Conservation (phyloP, 2,113 vertebrate genomes). For the Nothobranchius kuhntae region DNA sequence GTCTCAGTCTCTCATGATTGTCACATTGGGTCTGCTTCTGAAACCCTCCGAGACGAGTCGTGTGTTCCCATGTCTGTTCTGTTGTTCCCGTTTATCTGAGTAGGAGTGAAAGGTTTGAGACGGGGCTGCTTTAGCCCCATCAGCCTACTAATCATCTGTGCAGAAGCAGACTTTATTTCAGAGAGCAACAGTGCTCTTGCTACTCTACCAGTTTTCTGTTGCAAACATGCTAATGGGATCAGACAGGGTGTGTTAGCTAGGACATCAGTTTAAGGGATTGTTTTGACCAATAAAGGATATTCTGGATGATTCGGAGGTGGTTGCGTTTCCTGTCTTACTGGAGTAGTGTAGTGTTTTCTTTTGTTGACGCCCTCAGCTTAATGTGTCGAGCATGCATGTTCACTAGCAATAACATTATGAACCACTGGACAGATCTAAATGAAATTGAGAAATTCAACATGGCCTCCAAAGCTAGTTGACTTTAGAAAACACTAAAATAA, state of each 20-base stretch:
- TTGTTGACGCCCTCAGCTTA: background rate
- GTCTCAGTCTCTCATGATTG: background rate
- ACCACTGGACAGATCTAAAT: too few relatives aligned
- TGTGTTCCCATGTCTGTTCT: constrained; percentile 9
- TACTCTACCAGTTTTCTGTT: background rate
- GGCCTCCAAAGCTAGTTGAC: too few relatives aligned
- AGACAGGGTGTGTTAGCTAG: too few relatives aligned
- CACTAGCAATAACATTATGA: too few relatives aligned
- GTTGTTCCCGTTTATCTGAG: constrained; percentile 16
- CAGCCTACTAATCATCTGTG: constrained; percentile 56
- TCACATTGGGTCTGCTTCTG: background rate
- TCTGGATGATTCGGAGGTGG: background rate
- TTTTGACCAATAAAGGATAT: background rate
- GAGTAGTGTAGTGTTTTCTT: background rate
- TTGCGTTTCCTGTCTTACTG: background rate
- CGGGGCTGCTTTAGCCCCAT: background rate
- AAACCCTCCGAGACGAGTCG: too few relatives aligned
- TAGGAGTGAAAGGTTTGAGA: constrained; percentile 30
- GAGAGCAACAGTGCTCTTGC: background rate
- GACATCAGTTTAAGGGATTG: background rate
- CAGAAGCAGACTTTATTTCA: background rate
- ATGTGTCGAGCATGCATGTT: too few relatives aligned
- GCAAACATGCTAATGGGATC: too few relatives aligned
- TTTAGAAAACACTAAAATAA: too few relatives aligned
- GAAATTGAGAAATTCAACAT: too few relatives aligned